A percentile compares a stretch with the other conserved stretches of the same genome.
Conservation (phyloP, 1,140 invertebrate species). For the Macrocentrus cingulum region DNA sequence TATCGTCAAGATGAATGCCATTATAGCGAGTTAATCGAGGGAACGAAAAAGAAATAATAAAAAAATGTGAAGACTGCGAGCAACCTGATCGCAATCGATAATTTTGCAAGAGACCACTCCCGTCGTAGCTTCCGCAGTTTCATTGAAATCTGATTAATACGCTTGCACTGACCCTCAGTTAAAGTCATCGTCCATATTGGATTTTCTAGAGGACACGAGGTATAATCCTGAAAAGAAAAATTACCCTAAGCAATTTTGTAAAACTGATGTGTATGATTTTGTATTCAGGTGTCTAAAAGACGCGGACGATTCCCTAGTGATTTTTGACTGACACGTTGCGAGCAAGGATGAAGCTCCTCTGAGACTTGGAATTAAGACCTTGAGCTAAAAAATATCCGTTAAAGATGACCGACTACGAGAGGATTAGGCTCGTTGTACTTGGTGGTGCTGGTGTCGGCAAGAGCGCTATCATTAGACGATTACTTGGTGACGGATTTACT, state of each 20-base stretch:
- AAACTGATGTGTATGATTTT: no score
- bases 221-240: neutral
- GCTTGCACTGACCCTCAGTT: slow-evolving; percentile 1
- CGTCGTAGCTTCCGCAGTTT: slow-evolving; percentile 4
- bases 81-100: slow-evolving; percentile 10
- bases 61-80: slow-evolving; percentile 6
- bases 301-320: no score
- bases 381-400: slow-evolving; percentile 1
- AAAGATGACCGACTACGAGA: slow-evolving; percentile 72
- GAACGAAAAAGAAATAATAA: neutral
- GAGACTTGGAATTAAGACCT: neutral
- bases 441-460: slow-evolving; percentile 85
- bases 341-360: neutral
- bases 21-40: neutral
- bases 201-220: neutral
- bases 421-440: slow-evolving; percentile 81
- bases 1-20: no score
- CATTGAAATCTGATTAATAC: slow-evolving; percentile 5
- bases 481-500: slow-evolving; percentile 81
- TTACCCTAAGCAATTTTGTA: no score
- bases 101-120: slow-evolving; percentile 8
- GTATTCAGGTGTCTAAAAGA: no score
- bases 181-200: slow-evolving; percentile 5
- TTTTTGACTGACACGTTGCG: no score
- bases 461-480: slow-evolving; percentile 82